A percentile compares a stretch with the other conserved stretches of the same genome.
Evolutionary conservation across 2,888 invertebrate species (phyloP).

Genomic region (Chaetoderma sp.): DNA sequence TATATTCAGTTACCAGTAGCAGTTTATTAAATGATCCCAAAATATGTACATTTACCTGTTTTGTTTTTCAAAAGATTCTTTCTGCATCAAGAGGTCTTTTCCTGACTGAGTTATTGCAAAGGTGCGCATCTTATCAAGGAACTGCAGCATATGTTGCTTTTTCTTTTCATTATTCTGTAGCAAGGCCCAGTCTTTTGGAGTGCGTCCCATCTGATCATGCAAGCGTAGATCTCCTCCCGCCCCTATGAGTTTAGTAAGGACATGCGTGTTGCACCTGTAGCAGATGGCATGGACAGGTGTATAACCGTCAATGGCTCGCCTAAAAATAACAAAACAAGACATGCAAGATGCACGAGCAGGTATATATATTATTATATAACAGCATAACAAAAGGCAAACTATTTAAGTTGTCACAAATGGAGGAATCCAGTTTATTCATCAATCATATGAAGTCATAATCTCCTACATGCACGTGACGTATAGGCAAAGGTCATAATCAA

Average conservation of each 20-base stretch:
- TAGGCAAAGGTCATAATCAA: no score
- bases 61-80: no score
- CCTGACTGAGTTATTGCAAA: slow-evolving; percentile 58
- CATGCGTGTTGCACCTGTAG: slow-evolving; percentile 62
- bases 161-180: slow-evolving; percentile 51
- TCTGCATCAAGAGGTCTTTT: slow-evolving; percentile 36
- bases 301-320: slow-evolving; percentile 65
- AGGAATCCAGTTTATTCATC: no score
- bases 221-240: slow-evolving; percentile 70
- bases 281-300: slow-evolving; percentile 70
- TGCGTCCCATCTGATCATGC: slow-evolving; percentile 66
- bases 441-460: no score
- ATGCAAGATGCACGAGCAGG: neutral
- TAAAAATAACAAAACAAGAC: slow-evolving; percentile 38
- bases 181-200: slow-evolving; percentile 63
- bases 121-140: slow-evolving; percentile 58
- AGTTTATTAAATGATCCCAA: no score
- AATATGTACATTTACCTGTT: no score
- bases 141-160: slow-evolving; percentile 58
- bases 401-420: no score
- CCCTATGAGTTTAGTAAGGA: slow-evolving; percentile 64
- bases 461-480: no score
- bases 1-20: no score
- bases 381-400: no score
- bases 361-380: no score